Conservation (phyloP, 2,113 vertebrate species). For the Myiozetetes cayanensis region DNA sequence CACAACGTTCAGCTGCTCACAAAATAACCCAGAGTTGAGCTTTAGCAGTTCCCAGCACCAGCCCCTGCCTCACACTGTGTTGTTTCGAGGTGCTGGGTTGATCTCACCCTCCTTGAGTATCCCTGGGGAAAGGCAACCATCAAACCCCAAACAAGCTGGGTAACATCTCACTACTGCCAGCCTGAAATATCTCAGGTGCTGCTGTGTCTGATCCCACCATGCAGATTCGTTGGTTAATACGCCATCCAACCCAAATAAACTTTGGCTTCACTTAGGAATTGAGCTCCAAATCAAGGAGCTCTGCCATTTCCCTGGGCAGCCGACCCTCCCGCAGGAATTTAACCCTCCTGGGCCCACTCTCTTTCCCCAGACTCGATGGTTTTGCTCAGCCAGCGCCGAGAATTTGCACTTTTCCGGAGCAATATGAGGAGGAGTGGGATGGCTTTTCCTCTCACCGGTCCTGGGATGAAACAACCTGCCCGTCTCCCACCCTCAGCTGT, state of each 20-base stretch:
- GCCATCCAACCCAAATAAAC: not conserved
- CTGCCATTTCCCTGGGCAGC: not conserved
- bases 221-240: not conserved
- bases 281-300: not conserved
- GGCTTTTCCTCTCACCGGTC: rapidly evolving
- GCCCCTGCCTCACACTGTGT: not conserved
- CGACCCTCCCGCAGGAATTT: not conserved
- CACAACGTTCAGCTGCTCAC: not conserved
- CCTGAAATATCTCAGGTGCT: not conserved
- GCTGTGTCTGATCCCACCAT: not conserved
- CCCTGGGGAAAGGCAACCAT: not conserved
- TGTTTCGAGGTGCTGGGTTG: not conserved
- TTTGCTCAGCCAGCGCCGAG: not conserved
- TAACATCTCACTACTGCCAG: not conserved
- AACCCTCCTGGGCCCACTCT: not conserved
- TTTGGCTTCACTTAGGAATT: not conserved
- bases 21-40: not conserved
- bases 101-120: not conserved
- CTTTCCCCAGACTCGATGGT: not conserved
- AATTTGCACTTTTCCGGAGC: rapidly evolving
- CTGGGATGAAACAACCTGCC: not conserved
- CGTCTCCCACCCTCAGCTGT: not conserved
- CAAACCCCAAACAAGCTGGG: not conserved
- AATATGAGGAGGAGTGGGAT: rapidly evolving
- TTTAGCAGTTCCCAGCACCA: not conserved